These are phyloP conservation scores for Rhopalosiphum maidis DNA, from an alignment of 1,140 invertebrate species.

Conservation along the genomic window DNA sequence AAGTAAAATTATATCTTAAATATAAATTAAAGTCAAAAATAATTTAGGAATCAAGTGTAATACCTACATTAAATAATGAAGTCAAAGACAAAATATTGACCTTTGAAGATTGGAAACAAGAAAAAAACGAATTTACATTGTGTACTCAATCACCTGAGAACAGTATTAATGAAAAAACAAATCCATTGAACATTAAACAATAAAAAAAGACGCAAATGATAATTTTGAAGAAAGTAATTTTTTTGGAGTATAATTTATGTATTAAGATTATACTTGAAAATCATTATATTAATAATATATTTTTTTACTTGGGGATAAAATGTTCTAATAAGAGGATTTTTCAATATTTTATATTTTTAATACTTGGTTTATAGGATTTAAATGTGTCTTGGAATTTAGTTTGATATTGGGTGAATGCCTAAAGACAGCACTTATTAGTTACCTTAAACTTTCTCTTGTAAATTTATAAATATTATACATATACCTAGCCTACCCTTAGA, in stretches of 20 bases:
- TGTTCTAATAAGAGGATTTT: background rate
- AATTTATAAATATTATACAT: background rate
- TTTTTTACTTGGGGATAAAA: background rate
- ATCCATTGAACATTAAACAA: background rate
- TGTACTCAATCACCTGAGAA: background rate
- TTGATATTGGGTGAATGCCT: too few relatives aligned
- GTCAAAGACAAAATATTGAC: background rate
- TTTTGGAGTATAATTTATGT: background rate
- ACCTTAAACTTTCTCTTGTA: background rate
- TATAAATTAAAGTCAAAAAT: background rate
- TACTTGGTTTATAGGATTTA: background rate
- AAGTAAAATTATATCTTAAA: background rate
- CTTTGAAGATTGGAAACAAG: constrained; percentile 29
- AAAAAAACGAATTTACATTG: background rate
- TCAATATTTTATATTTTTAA: too few relatives aligned
- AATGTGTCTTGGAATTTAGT: background rate
- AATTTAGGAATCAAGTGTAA: constrained; percentile 14
- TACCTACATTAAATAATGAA: background rate
- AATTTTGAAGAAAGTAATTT: background rate
- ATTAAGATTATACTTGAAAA: background rate
- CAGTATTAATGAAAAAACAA: background rate
- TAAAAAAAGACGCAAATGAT: background rate
- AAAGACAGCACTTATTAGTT: background rate
- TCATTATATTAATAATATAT: too few relatives aligned
- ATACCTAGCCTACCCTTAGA: too few relatives aligned